Evolutionary conservation across 30 jellyfish, hydroid and myxozoan species (phyloP).

Genomic region (Nemopilema nomurai): DNA sequence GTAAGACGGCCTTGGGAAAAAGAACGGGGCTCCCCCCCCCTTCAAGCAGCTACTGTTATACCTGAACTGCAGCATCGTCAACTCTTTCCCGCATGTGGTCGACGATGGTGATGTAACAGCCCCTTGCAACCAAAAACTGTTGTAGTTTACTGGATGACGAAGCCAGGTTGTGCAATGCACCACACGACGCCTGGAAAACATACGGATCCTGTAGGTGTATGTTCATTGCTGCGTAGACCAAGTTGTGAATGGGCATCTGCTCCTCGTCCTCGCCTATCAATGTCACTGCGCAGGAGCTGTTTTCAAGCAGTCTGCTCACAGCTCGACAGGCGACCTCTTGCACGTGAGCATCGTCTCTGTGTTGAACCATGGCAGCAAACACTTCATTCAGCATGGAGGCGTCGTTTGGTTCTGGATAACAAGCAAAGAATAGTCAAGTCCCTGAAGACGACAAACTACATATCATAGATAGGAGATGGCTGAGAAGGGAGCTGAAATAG

Average conservation of each 20-base stretch:
- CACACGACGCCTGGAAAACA: constrained; percentile 85
- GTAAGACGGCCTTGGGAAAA: too few relatives aligned
- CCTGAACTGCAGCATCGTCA: constrained; percentile 56
- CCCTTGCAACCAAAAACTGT: constrained; percentile 76
- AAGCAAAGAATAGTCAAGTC: not conserved
- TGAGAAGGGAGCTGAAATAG: not conserved
- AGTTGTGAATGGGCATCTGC: constrained; percentile 73
- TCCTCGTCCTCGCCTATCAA: constrained; percentile 86
- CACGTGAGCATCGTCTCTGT: constrained; percentile 75
- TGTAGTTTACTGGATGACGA: constrained; percentile 57
- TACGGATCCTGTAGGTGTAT: constrained; percentile 72
- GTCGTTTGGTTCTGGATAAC: constrained; percentile 51
- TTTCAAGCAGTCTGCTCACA: constrained; percentile 51
- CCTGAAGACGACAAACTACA: too few relatives aligned
- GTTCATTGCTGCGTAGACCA: constrained; percentile 77
- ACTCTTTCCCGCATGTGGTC: constrained; percentile 57
- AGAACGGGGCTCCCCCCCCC: too few relatives aligned
- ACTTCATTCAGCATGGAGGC: constrained; percentile 58
- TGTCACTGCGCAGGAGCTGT: constrained; percentile 42
- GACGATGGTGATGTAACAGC: constrained; percentile 72
- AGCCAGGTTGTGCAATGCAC: constrained; percentile 80
- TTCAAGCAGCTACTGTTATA: too few relatives aligned
- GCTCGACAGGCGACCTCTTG: constrained; percentile 89
- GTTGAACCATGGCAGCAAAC: constrained; percentile 62
- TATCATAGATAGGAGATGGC: too few relatives aligned